Evolutionary conservation across 2,797 vertebrate genomes (phyloP), one percentile per base, ranked within the genome.

Genomic region (Lagothrix lagotricha): DNA sequence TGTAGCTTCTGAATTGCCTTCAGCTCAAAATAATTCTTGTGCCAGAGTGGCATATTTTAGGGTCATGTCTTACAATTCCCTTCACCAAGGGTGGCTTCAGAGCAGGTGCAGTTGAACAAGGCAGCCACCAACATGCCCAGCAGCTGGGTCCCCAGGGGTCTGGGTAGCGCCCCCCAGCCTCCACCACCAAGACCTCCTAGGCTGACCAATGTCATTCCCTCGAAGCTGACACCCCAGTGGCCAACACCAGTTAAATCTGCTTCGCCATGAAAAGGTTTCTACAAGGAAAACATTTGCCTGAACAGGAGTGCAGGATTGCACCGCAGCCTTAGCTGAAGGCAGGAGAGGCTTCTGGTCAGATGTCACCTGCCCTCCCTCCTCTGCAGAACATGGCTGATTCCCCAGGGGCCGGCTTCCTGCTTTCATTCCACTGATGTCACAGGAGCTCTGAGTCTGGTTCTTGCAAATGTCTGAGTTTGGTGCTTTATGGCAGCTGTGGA

Each of bases 381-480:
- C 7, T 5, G 20, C 1, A 4, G 44, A 36, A 7, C 67, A 20
- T 22, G 58, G 76, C 28, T 9, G 2, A 8, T 44, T 33, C 19
- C 24, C 67, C 58, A 20, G 19, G 7, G 48, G 15, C 73, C 14
- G 2, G 46, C 17, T 13, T n/a, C 48, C 67, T 1, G 33, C 33
- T 9, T 52, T 28, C 0, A 0, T 19, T 1, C 15, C 28, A 0
- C 73, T 28, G 1, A 20, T 12, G 14, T 52, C 58, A 4, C 1
- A 10, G 75, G 67, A 11, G 12, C 13, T 11, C 48, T 14, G 1
- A 58, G 57, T 28, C 26, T 58, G 57, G 11, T 58, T 28, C 57
- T 5, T 4, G 8, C 46, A 54, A 24, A 19, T 15, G 33, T 7
- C 46, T 6, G 44, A 33, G 46, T 44, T 11, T 52, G 20, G 11